phyloP scores from a whole-genome alignment of 2,888 invertebrate genomes.

The Nemotelus nigrinus region DNA sequence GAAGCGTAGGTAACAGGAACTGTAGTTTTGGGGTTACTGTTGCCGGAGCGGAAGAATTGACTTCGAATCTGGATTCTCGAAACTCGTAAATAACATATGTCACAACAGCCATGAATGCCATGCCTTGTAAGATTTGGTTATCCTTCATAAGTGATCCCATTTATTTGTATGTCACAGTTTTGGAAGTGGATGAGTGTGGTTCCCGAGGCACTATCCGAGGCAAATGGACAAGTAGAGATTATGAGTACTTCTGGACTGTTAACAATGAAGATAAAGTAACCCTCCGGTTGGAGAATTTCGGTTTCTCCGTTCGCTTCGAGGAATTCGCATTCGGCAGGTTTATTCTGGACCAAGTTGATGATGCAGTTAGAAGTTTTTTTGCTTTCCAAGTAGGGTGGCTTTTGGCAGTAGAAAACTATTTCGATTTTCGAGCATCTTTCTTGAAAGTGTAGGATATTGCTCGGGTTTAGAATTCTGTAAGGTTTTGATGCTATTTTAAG shows the following conservation, averaged over 20 bases:
- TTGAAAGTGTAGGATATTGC: conserved; percentile 3
- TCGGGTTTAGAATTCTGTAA: not conserved
- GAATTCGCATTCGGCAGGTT: conserved; percentile 4
- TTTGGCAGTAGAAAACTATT: conserved; percentile 8
- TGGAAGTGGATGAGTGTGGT: not conserved
- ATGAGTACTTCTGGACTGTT: not conserved
- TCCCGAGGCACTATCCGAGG: not conserved
- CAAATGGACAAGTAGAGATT: not conserved
- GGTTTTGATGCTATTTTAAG: conserved; percentile 10
- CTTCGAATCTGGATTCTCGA: not conserved
- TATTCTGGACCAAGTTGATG: not conserved
- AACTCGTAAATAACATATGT: not conserved
- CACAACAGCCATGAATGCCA: not conserved
- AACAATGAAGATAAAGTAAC: not conserved
- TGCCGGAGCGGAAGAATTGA: not conserved
- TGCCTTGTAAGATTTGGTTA: not conserved
- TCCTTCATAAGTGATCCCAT: conserved; percentile 17
- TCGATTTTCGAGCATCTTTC: not conserved
- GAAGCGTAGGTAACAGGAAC: too few species aligned
- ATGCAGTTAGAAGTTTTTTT: not conserved
- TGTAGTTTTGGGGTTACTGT: not conserved
- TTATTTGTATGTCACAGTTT: not conserved
- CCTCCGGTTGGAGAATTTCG: conserved; percentile 2
- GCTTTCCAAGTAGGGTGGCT: not conserved
- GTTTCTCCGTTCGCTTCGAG: not conserved